Evolutionary conservation across 2,888 invertebrate genomes (phyloP).

Genomic region (Lepetodrilus schrolli): DNA sequence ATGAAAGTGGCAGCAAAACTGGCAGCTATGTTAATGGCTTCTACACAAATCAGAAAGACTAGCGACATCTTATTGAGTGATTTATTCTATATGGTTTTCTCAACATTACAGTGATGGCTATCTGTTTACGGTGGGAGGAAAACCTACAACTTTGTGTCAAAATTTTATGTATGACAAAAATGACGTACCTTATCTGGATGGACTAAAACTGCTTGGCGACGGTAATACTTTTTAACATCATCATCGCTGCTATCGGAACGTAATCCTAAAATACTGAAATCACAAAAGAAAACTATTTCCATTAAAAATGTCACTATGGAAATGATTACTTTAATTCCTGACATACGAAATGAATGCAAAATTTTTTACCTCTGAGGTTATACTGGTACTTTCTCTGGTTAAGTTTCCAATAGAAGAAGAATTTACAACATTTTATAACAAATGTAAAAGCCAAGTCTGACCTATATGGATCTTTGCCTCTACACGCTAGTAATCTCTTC

Average conservation of each 20-base stretch:
- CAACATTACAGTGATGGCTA: too few species aligned
- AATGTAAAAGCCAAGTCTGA: background rate
- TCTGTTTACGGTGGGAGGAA: too few species aligned
- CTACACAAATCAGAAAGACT: too few species aligned
- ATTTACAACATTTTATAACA: background rate
- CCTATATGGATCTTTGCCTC: slow-evolving; percentile 89
- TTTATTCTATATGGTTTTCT: too few species aligned
- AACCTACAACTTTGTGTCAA: too few species aligned
- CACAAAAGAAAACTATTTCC: slow-evolving; percentile 1
- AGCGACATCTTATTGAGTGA: too few species aligned
- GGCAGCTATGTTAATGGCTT: too few species aligned
- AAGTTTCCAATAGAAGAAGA: background rate
- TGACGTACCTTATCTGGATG: slow-evolving; percentile 89
- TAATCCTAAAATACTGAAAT: slow-evolving; percentile 87
- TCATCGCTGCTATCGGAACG: slow-evolving; percentile 91
- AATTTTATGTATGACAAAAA: too few species aligned
- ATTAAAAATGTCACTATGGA: background rate
- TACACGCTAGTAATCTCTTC: slow-evolving; percentile 92
- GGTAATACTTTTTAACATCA: slow-evolving; percentile 94
- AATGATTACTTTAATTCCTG: too few species aligned
- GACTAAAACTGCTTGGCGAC: slow-evolving; percentile 92
- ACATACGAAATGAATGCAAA: background rate
- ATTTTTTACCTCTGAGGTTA: background rate
- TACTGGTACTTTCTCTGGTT: background rate
- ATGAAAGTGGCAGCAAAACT: too few species aligned